These are phyloP conservation scores for Folsomia manolachei DNA, from an alignment of 2,888 invertebrate genomes.

Conservation along the genomic window DNA sequence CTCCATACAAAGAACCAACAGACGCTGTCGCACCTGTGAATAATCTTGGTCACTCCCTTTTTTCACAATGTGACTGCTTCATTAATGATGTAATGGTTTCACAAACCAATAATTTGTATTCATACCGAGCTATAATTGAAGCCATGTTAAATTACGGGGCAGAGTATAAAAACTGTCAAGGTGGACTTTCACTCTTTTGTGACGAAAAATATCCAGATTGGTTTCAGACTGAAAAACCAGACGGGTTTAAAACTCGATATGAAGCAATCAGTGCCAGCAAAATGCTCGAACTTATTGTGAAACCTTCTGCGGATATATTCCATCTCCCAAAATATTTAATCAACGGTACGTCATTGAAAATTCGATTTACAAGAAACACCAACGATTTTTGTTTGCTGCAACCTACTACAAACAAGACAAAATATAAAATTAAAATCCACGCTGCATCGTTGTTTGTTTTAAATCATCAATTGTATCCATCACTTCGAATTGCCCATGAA, in stretches of 20 bases:
- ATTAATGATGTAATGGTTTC: conserved; percentile 6
- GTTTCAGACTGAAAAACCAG: neutral
- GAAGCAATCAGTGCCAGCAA: neutral
- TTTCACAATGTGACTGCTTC: conserved; percentile 9
- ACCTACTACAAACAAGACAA: neutral
- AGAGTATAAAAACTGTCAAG: conserved; percentile 1
- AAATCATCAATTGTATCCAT: conserved; percentile 5
- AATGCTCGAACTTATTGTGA: conserved; percentile 1
- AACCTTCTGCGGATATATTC: conserved; percentile 2
- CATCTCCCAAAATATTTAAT: neutral
- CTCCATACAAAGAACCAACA: neutral
- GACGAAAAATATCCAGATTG: neutral
- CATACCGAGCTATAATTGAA: conserved; percentile 12
- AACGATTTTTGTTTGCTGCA: conserved; percentile 10
- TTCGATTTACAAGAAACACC: conserved; percentile 3
- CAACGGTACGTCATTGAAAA: neutral
- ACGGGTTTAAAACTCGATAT: conserved; percentile 3
- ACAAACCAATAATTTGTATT: conserved; percentile 9
- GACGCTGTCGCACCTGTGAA: conserved; percentile 6
- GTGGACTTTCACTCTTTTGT: neutral
- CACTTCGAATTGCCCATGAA: conserved; percentile 10
- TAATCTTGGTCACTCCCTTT: neutral
- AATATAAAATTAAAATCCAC: conserved; percentile 10
- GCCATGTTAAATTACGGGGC: neutral
- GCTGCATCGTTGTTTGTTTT: conserved; percentile 5